phyloP scores from a whole-genome alignment of 2,113 vertebrate genomes.

The Aythya baeri region DNA sequence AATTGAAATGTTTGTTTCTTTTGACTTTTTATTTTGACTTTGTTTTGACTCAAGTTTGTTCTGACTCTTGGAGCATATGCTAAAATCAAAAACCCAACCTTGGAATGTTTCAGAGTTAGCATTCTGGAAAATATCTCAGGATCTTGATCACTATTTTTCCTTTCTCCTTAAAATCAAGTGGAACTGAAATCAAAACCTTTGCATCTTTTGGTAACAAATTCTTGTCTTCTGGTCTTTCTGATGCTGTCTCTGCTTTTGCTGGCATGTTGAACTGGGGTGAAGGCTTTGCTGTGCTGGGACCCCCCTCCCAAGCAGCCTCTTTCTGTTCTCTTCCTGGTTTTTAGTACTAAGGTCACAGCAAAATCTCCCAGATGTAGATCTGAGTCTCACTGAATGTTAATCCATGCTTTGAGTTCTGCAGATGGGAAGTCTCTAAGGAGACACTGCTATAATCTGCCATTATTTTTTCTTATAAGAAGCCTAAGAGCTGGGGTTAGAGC shows the following conservation, averaged over 20 bases:
- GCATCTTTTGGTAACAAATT: neutral
- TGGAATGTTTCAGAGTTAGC: neutral
- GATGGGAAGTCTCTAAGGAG: neutral
- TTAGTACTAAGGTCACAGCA: neutral
- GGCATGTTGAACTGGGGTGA: neutral
- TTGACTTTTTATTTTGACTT: neutral
- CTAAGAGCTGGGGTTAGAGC: neutral
- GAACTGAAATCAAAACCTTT: neutral
- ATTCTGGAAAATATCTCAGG: neutral
- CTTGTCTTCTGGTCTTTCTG: neutral
- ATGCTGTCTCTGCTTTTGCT: neutral
- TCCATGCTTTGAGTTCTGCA: neutral
- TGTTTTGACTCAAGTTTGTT: neutral
- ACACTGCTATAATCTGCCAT: neutral
- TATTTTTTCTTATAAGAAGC: fast-evolving
- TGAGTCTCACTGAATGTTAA: fast-evolving
- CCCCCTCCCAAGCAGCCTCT: neutral
- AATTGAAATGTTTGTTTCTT: neutral
- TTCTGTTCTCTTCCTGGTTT: neutral
- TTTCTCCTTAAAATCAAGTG: neutral
- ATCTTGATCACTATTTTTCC: neutral
- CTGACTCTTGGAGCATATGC: neutral
- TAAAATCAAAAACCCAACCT: neutral
- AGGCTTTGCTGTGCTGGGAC: neutral
- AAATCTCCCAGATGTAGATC: neutral